A percentile compares a stretch with the other conserved stretches of the same genome.
These are phyloP conservation scores for Zaprionus obscuricornis DNA, from an alignment of 2,888 invertebrate species.

Conservation along the genomic window DNA sequence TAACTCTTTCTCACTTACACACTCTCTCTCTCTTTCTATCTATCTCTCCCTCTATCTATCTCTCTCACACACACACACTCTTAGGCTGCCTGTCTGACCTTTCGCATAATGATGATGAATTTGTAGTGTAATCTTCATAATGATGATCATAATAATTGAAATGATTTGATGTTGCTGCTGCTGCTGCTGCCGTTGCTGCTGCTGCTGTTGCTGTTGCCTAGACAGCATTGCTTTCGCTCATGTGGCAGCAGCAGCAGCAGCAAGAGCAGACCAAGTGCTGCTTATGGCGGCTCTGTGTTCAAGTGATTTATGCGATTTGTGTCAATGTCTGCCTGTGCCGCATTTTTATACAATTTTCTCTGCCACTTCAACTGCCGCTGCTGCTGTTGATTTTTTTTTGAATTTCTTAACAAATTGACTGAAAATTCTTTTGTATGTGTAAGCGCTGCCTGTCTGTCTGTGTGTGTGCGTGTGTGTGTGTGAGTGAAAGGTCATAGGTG, in stretches of 20 bases:
- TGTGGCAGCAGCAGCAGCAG: no score
- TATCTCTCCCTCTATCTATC: conserved; percentile 23
- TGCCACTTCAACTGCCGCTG: conserved; percentile 1
- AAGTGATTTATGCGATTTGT: conserved; percentile 64
- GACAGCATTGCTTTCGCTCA: no score
- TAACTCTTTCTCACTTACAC: conserved; percentile 11
- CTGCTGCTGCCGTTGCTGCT: conserved; percentile 7
- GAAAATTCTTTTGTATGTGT: conserved; percentile 40
- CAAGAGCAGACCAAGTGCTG: no score
- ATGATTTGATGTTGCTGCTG: conserved; percentile 34
- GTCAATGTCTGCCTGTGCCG: conserved; percentile 28
- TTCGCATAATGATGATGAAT: conserved; percentile 79
- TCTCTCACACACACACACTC: no score
- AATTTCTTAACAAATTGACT: conserved; percentile 47
- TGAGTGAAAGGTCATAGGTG: conserved; percentile 38
- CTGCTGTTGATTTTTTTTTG: conserved; percentile 13
- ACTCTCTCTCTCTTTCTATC: conserved; percentile 1
- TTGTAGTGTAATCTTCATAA: conserved; percentile 60
- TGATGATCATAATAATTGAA: conserved; percentile 32
- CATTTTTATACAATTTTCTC: conserved; percentile 13
- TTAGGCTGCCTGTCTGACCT: no score
- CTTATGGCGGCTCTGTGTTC: conserved; percentile 12
- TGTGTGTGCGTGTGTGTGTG: background rate
- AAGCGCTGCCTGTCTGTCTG: background rate
- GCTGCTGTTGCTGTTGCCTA: conserved; percentile 9